These are phyloP conservation scores for Pteromalus puparum DNA, from an alignment of 1,140 invertebrate species.

Conservation along the genomic window DNA sequence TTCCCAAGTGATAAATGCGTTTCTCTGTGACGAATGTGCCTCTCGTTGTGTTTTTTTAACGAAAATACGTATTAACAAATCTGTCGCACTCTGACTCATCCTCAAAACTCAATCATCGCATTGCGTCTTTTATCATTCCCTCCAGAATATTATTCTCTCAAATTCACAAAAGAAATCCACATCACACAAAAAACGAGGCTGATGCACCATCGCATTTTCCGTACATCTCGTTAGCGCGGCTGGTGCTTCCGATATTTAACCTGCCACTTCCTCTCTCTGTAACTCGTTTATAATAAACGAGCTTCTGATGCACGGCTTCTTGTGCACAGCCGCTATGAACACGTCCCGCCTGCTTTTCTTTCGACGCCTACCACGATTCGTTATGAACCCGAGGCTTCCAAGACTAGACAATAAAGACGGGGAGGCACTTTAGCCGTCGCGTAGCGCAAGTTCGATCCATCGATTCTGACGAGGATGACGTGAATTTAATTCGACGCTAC, in stretches of 20 bases:
- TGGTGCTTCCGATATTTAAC: slow-evolving; percentile 24
- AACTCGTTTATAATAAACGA: slow-evolving; percentile 42
- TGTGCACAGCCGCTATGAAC: background rate
- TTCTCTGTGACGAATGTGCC: background rate
- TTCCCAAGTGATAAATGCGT: slow-evolving; percentile 28
- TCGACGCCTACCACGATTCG: background rate
- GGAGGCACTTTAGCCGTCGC: slow-evolving; percentile 3
- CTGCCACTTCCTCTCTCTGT: background rate
- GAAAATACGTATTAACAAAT: background rate
- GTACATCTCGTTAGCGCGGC: slow-evolving; percentile 1
- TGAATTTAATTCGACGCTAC: slow-evolving; percentile 40
- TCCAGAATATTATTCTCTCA: no score
- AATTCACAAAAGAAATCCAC: background rate
- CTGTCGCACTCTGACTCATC: no score
- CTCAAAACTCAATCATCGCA: background rate
- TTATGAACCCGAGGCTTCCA: background rate
- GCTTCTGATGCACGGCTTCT: slow-evolving; percentile 39
- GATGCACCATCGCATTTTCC: background rate
- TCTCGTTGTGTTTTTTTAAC: background rate
- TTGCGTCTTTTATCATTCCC: background rate
- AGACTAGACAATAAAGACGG: background rate
- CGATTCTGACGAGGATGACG: slow-evolving; percentile 24
- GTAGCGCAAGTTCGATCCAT: slow-evolving; percentile 1
- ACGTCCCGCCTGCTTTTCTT: background rate
- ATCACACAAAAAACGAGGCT: background rate